Evolutionary conservation across 2,113 vertebrate genomes (phyloP).

Genomic region (Pavo muticus): DNA sequence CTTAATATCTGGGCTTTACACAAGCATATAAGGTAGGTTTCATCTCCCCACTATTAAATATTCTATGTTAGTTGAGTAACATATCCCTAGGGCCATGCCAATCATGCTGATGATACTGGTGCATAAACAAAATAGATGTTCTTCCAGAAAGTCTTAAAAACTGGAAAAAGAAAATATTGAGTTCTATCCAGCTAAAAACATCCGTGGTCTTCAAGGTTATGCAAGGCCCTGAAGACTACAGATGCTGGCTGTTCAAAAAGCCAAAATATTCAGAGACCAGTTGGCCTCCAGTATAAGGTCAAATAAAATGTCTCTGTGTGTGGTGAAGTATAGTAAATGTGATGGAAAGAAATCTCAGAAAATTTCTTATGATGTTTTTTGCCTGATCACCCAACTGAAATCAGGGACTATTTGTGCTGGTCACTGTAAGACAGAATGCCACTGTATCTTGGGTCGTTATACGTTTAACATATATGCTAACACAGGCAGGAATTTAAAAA

Average conservation of each 20-base stretch:
- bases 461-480: background rate
- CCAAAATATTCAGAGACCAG: constrained; percentile 39
- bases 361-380: background rate
- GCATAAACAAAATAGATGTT: background rate
- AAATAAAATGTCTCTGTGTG: constrained; percentile 56
- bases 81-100: background rate
- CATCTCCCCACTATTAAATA: background rate
- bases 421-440: background rate
- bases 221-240: constrained; percentile 41
- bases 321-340: constrained; percentile 2
- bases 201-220: constrained; percentile 40
- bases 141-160: constrained; percentile 28
- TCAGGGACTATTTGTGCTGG: background rate
- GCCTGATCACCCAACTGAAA: background rate
- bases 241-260: constrained; percentile 33
- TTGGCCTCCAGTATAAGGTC: constrained; percentile 33
- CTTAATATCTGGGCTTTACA: background rate
- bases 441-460: background rate
- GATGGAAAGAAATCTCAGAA: constrained; percentile 1
- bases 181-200: constrained; percentile 41
- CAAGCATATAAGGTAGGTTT: background rate
- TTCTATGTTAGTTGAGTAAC: background rate
- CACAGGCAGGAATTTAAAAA: background rate
- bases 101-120: background rate
- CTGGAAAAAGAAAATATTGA: background rate